Conservation (phyloP, 2,113 vertebrate species). For the Neogobius melanostomus region DNA sequence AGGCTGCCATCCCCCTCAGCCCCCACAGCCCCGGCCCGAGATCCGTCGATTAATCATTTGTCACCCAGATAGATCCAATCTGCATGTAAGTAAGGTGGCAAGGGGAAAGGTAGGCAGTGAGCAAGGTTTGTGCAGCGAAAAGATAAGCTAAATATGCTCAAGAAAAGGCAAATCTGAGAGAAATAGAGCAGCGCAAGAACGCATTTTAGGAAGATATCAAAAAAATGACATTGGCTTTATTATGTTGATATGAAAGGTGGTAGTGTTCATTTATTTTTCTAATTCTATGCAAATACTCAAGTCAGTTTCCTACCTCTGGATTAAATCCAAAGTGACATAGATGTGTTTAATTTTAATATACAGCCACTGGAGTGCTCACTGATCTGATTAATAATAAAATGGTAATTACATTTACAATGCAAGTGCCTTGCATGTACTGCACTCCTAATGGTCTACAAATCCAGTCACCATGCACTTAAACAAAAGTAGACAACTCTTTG, state of each 20-base stretch:
- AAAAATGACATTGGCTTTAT: too few species aligned
- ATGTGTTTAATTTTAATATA: not conserved
- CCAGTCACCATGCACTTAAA: too few species aligned
- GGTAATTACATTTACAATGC: too few species aligned
- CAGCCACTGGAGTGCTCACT: too few species aligned
- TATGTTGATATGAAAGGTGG: too few species aligned
- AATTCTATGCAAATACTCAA: too few species aligned
- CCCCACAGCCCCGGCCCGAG: constrained; percentile 51
- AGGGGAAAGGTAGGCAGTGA: constrained; percentile 41
- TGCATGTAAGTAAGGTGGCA: constrained; percentile 53
- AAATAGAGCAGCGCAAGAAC: not conserved
- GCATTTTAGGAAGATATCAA: not conserved
- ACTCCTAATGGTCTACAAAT: too few species aligned
- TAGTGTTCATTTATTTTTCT: too few species aligned
- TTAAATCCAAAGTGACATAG: not conserved
- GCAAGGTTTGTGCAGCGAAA: constrained; percentile 46
- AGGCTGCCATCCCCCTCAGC: constrained; percentile 52
- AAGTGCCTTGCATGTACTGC: too few species aligned
- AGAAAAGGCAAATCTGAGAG: constrained; percentile 15
- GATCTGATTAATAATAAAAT: too few species aligned
- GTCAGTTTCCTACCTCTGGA: too few species aligned
- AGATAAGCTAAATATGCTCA: constrained; percentile 31
- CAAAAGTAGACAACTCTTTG: too few species aligned
- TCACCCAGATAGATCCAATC: constrained; percentile 67
- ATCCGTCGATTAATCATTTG: constrained; percentile 72